These are phyloP conservation scores for Psittacula derbiana DNA, from an alignment of 2,797 vertebrate genomes.

Conservation along the genomic window DNA sequence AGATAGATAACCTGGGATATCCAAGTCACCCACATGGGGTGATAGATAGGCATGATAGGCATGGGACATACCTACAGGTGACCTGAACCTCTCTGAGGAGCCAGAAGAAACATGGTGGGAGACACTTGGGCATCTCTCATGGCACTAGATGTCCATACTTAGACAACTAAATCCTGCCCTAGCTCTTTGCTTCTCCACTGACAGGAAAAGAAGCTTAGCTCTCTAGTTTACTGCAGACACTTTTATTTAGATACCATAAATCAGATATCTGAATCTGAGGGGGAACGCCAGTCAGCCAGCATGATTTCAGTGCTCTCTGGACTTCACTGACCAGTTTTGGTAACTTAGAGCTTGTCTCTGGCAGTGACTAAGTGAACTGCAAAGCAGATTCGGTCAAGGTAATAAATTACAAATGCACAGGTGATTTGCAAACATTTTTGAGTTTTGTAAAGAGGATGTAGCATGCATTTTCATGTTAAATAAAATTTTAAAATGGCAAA, in stretches of 20 bases:
- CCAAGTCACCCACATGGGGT: neutral
- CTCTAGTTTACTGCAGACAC: neutral
- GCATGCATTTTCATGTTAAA: neutral
- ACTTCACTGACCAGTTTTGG: neutral
- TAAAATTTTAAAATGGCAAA: neutral
- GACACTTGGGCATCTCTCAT: neutral
- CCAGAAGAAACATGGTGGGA: neutral
- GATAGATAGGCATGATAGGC: neutral
- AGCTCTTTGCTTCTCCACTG: neutral
- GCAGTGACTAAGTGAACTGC: neutral
- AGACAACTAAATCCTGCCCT: neutral
- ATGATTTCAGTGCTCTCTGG: neutral
- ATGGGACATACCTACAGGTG: neutral
- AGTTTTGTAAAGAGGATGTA: neutral
- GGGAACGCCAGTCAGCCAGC: neutral
- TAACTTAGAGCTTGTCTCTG: neutral
- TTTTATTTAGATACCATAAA: neutral
- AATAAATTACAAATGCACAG: neutral
- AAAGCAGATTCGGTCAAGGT: neutral
- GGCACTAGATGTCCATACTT: neutral
- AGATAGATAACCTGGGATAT: neutral
- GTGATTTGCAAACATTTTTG: neutral
- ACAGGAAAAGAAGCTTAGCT: neutral
- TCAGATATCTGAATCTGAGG: neutral
- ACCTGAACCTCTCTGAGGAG: neutral